Percentiles rank a stretch among this genome's conserved stretches.
phyloP scores from a whole-genome alignment of 2,797 vertebrate genomes.

The Hoplostethus atlanticus region DNA sequence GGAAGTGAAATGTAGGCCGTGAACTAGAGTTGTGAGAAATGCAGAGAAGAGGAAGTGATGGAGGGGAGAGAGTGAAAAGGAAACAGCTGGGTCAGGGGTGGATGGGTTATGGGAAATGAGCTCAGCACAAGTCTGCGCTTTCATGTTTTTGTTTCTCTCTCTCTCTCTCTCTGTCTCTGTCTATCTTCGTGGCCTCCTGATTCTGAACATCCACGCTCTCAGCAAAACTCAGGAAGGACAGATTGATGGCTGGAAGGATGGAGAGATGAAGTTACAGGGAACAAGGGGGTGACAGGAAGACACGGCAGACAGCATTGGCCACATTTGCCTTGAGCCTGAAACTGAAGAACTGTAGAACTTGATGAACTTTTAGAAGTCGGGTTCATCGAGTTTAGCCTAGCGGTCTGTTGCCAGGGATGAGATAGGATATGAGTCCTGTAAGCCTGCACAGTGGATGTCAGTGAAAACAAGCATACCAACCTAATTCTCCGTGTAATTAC shows the following conservation, averaged over 20 bases:
- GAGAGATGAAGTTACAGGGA: constrained; percentile 62
- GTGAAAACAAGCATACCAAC: constrained; percentile 5
- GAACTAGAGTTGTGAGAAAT: constrained; percentile 28
- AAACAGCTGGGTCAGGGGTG: constrained; percentile 78
- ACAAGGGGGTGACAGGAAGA: constrained; percentile 46
- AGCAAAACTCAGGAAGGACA: constrained; percentile 67
- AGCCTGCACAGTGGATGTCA: neutral
- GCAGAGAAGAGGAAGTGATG: constrained; percentile 46
- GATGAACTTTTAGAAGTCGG: constrained; percentile 24
- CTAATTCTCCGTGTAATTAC: neutral
- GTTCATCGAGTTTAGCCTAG: constrained; percentile 44
- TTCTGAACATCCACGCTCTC: constrained; percentile 44
- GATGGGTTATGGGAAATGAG: constrained; percentile 77
- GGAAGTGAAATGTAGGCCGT: constrained; percentile 42
- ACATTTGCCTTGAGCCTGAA: constrained; percentile 35
- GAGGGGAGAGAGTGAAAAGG: constrained; percentile 54
- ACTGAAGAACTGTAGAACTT: constrained; percentile 34
- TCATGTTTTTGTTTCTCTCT: constrained; percentile 22
- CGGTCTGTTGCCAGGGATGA: neutral
- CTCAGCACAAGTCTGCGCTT: constrained; percentile 46
- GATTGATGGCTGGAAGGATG: constrained; percentile 32
- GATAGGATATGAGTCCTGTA: neutral
- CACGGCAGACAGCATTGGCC: constrained; percentile 20
- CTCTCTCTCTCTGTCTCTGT: constrained; percentile 23
- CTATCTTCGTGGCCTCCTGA: constrained; percentile 7